Conservation (phyloP, 2,113 vertebrate species). For the Antechinus flavipes region DNA sequence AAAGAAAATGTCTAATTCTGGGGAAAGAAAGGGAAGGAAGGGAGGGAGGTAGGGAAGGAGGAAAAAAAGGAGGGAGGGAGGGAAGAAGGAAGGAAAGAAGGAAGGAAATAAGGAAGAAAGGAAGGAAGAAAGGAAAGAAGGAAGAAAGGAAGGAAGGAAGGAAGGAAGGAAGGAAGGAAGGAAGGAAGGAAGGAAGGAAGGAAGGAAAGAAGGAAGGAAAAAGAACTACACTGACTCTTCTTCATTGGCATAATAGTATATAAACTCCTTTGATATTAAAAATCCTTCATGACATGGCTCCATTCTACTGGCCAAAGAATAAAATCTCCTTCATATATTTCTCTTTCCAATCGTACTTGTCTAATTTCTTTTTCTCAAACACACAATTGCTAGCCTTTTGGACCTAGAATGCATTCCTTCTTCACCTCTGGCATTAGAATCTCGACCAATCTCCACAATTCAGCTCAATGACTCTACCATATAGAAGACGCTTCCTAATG, state of each 20-base stretch:
- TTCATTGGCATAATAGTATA: background rate
- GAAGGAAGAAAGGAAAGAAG: too few relatives aligned
- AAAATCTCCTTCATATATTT: background rate
- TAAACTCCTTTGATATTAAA: background rate
- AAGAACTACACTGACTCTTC: background rate
- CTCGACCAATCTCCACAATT: background rate
- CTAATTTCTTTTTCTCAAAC: background rate
- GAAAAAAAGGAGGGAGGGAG: too few relatives aligned
- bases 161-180: too few relatives aligned
- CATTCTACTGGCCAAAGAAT: background rate
- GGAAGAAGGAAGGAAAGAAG: too few relatives aligned
- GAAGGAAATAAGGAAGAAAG: too few relatives aligned
- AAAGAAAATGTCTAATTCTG: too few relatives aligned
- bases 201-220: background rate
- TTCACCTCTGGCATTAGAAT: too few relatives aligned
- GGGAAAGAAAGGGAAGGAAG: too few relatives aligned
- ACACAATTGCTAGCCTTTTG: background rate
- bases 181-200: background rate
- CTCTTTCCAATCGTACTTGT: background rate
- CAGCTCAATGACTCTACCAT: background rate
- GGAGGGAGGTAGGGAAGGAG: too few relatives aligned
- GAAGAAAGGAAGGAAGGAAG: too few relatives aligned
- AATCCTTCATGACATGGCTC: background rate
- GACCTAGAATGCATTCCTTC: background rate
- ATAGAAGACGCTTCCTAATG: background rate